Evolutionary conservation across 30 jellyfish, hydroid and myxozoan species (phyloP), one percentile per base, ranked within the genome.

Genomic region (Aurelia aurita complex sp. Pacific): DNA sequence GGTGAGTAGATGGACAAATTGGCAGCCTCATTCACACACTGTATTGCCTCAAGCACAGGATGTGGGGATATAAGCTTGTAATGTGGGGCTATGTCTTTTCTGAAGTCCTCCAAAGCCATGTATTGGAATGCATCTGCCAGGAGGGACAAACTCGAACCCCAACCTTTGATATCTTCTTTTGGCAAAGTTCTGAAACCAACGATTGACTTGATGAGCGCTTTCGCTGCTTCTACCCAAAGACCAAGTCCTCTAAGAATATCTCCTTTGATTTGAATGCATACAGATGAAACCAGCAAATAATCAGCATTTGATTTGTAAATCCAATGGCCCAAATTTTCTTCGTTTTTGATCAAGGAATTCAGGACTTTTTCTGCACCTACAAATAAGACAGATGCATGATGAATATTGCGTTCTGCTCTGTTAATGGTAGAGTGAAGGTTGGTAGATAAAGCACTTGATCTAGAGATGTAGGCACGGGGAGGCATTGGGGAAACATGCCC

Each of bases 21-120:
- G 13, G 95, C 79, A 11, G 95, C 95, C 67, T 86, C 95, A 8
- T 79, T 76, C 19, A 76, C 89, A 43, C 95, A 75, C 66, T 73
- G 59, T 63, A 86, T 86, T 18, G 95, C 89, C 66, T 86, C 95
- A 9, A 76, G 78, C 54, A 86, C 32, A 5, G 89, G 89, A 36
- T 86, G 89, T 12, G 57, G 60, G 18, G 93, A 61, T 9, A 81
- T 18, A 8, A 84, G 46, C 34, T 73, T 16, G 69, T 73, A 86
- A 14, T 35, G 34, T 16, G 82, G 60, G 16, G 29, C 36, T 16
- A 79, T 53, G 10, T 55, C 43, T 19, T 54, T 32, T 17, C 35
- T 67, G 73, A 65, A 86, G 62, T 86, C 95, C 14, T 76, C 51
- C 10, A 61, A 60, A 4, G 95, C 75, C 89, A 86, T 86, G 74